These are phyloP conservation scores for Sebastes iracundus DNA, from an alignment of 2,797 vertebrate genomes.

Conservation along the genomic window DNA sequence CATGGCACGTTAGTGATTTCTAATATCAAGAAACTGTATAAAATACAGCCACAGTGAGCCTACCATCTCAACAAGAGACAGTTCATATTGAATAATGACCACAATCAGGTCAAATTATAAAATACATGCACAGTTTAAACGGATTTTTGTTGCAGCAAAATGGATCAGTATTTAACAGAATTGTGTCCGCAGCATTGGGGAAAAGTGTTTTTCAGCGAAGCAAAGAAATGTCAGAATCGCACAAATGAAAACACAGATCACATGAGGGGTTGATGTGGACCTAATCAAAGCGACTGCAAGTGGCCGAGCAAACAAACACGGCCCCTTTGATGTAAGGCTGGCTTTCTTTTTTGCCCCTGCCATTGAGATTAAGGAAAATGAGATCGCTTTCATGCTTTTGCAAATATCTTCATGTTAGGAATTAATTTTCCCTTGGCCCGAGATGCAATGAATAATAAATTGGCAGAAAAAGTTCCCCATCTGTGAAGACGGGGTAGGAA, in stretches of 20 bases:
- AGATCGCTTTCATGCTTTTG: constrained; percentile 75
- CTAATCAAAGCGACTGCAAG: constrained; percentile 67
- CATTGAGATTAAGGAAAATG: constrained; percentile 70
- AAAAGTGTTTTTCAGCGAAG: constrained; percentile 13
- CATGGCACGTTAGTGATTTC: background rate
- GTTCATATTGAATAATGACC: background rate
- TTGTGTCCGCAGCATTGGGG: background rate
- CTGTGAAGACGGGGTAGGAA: constrained; percentile 58
- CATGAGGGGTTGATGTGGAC: constrained; percentile 54
- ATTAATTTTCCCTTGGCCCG: constrained; percentile 73
- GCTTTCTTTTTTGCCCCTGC: constrained; percentile 57
- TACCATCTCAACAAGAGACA: background rate
- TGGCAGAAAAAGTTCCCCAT: constrained; percentile 69
- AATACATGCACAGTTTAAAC: background rate
- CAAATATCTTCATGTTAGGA: constrained; percentile 75
- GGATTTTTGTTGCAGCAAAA: background rate
- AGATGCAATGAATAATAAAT: constrained; percentile 77
- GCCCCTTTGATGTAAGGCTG: constrained; percentile 67
- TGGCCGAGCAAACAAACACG: constrained; percentile 67
- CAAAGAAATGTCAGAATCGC: constrained; percentile 61
- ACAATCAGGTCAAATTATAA: background rate
- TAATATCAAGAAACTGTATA: background rate
- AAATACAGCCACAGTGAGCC: background rate
- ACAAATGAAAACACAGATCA: constrained; percentile 41
- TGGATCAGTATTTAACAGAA: background rate